Evolutionary conservation across 92 coral and sea anemone species (phyloP), one percentile per base, ranked within the genome.

Genomic region (Epizoanthus rinbou): DNA sequence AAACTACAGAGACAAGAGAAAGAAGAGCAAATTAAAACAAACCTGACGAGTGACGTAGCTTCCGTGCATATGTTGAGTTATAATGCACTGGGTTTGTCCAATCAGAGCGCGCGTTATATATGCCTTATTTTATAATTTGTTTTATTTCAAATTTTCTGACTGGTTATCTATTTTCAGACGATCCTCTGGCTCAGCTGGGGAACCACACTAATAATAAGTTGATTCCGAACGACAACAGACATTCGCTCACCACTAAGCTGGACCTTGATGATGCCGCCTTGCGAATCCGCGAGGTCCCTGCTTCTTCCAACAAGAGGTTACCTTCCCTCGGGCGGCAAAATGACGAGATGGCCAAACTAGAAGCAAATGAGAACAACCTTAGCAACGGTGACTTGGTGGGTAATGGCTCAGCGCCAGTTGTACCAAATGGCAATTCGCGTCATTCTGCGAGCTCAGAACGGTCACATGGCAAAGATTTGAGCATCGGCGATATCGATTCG

Each of bases 341-440:
- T 41, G 90, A 88, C 64, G 88, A 56, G 10, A 88, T 87, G 73
- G 95, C 90, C 65, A 84, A 87, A 78, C 85, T 81, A 14, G 98
- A 85, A 19, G 57, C 91, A 31, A 93, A 84, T 43, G 98, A 91
- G 13, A 87, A 86, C 85, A 93, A 86, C 57, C 91, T 91, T 8
- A 93, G 95, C 76, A 93, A 93, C 81, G 98, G 98, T 16, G 98
- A 93, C 74, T 87, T 93, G 54, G 98, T 93, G 16, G 95, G 91
- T 43, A 93, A 93, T 73, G 98, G 96, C 56, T 89, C 94, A 14
- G 98, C 98, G 10, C 94, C 92, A 7, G 90, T 94, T 43, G 93
- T 94, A 24, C 92, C 94, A 16, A 97, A 97, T 57, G 99, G 99
- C 15, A 97, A 97, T 74, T 97, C 99, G n/a, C 95, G 95, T 80